phyloP scores from a whole-genome alignment of 2,113 vertebrate genomes.

The Platichthys stellatus region DNA sequence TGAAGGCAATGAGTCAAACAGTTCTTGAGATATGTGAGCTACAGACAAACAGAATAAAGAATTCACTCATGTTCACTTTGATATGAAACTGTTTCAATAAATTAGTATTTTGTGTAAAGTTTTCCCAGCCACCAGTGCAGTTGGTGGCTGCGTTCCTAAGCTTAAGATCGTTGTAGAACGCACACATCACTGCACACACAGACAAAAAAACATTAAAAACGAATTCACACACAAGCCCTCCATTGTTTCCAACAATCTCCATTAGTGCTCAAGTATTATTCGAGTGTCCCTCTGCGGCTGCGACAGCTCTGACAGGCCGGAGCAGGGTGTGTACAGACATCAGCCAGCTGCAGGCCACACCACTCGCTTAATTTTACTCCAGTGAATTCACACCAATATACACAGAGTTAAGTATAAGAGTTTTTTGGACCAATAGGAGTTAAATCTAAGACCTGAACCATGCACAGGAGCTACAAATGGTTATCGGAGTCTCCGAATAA shows the following conservation, averaged over 20 bases:
- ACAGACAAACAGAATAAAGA: no score
- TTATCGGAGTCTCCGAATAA: no score
- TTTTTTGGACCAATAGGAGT: no score
- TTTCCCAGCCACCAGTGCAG: not conserved
- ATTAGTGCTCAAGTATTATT: slow-evolving; percentile 2
- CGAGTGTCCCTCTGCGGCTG: slow-evolving; percentile 34
- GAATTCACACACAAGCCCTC: slow-evolving; percentile 56
- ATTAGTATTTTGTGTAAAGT: not conserved
- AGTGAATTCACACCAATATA: slow-evolving; percentile 5
- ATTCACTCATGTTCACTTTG: not conserved
- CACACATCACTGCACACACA: not conserved
- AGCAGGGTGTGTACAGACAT: slow-evolving; percentile 26
- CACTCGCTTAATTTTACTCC: slow-evolving; percentile 20
- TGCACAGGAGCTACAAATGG: no score
- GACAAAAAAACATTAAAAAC: slow-evolving; percentile 44
- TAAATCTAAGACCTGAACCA: no score
- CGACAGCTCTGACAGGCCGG: slow-evolving; percentile 39
- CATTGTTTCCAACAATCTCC: slow-evolving; percentile 59
- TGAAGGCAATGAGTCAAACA: no score
- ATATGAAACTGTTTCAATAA: slow-evolving; percentile 25
- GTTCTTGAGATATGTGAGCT: no score
- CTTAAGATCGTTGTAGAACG: slow-evolving; percentile 23
- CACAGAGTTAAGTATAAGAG: no score
- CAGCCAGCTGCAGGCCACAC: slow-evolving; percentile 49
- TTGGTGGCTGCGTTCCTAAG: slow-evolving; percentile 31